Conservation (phyloP, 2,797 vertebrate species). For the Chaetophractus vellerosus region DNA sequence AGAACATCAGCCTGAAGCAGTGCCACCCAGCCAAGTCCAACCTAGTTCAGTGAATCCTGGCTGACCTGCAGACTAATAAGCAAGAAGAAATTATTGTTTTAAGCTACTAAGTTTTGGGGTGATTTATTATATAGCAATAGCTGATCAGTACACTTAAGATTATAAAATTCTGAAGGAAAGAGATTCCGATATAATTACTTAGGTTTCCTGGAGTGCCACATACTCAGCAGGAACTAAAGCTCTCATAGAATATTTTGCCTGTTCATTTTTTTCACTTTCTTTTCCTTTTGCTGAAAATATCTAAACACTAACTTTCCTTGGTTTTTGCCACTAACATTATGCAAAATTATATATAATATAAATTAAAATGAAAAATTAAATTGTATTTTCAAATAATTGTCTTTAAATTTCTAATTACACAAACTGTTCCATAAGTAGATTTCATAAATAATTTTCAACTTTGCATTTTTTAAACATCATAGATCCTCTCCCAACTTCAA, state of each 20-base stretch:
- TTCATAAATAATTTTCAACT: conserved; percentile 52
- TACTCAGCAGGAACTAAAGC: background rate
- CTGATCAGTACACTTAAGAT: background rate
- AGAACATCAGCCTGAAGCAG: background rate
- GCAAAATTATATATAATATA: conserved; percentile 22
- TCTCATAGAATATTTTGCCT: background rate
- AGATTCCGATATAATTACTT: background rate
- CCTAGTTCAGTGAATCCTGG: background rate
- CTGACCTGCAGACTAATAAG: background rate
- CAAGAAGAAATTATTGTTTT: background rate
- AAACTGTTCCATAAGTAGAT: conserved; percentile 46
- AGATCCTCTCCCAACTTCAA: background rate
- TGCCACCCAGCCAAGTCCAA: background rate
- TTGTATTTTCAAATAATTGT: background rate
- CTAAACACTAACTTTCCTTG: background rate
- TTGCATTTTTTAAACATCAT: conserved; percentile 53
- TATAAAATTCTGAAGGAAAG: conserved; percentile 18
- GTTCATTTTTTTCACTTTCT: background rate
- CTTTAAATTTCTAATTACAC: conserved; percentile 57
- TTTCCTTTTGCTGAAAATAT: conserved; percentile 57
- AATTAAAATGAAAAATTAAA: conserved; percentile 46
- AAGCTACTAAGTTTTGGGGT: background rate
- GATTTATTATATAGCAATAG: background rate
- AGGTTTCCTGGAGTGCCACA: background rate
- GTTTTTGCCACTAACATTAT: conserved; percentile 14